phyloP scores from a whole-genome alignment of 37 sponge, comb jelly and placozoan genomes.

The Geodia barretti region DNA sequence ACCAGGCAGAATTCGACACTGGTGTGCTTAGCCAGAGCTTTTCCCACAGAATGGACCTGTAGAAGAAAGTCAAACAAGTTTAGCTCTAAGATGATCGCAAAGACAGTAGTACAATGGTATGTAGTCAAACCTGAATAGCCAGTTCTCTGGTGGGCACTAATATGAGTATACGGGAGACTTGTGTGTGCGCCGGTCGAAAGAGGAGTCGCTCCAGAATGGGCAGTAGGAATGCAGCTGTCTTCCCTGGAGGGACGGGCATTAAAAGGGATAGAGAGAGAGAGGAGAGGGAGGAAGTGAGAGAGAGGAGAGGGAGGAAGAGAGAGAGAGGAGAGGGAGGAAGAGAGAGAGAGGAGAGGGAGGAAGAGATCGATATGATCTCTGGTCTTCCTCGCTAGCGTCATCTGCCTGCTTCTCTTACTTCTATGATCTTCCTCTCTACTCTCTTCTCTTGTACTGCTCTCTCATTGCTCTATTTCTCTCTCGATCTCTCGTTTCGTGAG shows the following conservation, averaged over 20 bases:
- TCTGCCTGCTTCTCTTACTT: too few relatives aligned
- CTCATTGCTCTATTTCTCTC: too few relatives aligned
- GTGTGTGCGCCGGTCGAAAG: constrained; percentile 67
- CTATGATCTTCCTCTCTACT: too few relatives aligned
- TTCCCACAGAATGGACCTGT: constrained; percentile 83
- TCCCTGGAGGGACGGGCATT: constrained; percentile 57
- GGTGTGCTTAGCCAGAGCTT: constrained; percentile 69
- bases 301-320: too few relatives aligned
- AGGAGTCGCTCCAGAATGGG: constrained; percentile 95
- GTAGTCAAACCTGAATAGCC: constrained; percentile 86
- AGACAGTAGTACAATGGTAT: neutral
- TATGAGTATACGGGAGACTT: constrained; percentile 78
- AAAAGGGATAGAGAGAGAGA: too few relatives aligned
- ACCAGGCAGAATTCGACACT: constrained; percentile 78
- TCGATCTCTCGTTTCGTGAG: neutral
- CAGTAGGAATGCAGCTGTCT: constrained; percentile 97
- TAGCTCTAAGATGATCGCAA: neutral
- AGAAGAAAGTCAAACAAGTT: neutral
- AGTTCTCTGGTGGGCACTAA: constrained; percentile 97
- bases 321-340: too few relatives aligned
- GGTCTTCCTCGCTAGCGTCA: too few relatives aligned
- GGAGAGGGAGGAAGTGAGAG: neutral
- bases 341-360: too few relatives aligned
- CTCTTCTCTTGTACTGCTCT: too few relatives aligned
- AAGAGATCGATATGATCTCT: too few relatives aligned